Base-by-base conservation (phyloP, 1,140 invertebrate species). In the Drosophila persimilis region DNA sequence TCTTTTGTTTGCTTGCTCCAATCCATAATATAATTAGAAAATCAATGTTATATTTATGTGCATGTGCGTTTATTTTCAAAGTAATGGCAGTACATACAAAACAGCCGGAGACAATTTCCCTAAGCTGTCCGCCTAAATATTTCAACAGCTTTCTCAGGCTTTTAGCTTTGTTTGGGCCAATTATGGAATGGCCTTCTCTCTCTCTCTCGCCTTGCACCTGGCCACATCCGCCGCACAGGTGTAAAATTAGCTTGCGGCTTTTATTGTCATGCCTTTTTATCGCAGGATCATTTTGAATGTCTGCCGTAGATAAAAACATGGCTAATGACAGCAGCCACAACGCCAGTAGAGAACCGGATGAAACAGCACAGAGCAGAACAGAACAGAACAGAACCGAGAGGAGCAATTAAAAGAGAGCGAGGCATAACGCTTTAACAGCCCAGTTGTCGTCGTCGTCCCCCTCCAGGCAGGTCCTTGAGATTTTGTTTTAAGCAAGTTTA, bases 161-260 rank as follows among this genome's bases (percentile, higher is more conserved):
- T 50, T 44, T 2, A 51, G 58, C 52, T 41, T 51, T 45, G 66
- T 72, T 54, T 29, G 9, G 65, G 47, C 66, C 66, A 85, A 85
- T 84, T 80, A 83, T 61, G 41, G 41, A 59, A 83, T 61, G 41
- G 41, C 58, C 65, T 50, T 41, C 2, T 24, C 39, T 41, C 6
- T 20, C 35, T 17, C 15, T 44, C 11, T 31, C 46, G 6, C 41
- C 31, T 55, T 29, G 51, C 59, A 73, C 51, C 61, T 65, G 53
- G 31, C 53, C 57, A 73, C 71, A 53, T 64, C 70, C 71, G 70
- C 9, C n/a, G 65, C 64, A 75, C 77, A 86, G 81, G 81, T 88
- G 81, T 88, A 78, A 88, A 83, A 77, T 78, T 75, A 65, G 83
- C 83, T 65, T 72, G 65, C 48, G 71, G 74, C 78, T 66, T 74